Evolutionary conservation across 2,888 invertebrate species (phyloP).

Genomic region (Lymantria monacha): DNA sequence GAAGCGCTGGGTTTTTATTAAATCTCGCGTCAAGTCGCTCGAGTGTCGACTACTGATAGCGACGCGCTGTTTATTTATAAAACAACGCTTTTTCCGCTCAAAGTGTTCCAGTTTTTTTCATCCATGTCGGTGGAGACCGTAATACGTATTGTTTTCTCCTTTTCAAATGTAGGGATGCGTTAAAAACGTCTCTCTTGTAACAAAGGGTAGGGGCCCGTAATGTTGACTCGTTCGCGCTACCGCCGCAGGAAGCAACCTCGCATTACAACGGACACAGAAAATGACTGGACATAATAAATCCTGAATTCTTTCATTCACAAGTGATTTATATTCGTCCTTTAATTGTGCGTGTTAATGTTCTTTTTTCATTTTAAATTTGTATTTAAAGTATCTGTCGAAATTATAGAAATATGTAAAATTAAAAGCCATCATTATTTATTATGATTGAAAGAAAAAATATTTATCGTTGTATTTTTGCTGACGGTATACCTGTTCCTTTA

Average conservation of each 20-base stretch:
- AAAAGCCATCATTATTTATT: too few species aligned
- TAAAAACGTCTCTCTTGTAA: slow-evolving; percentile 50
- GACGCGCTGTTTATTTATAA: slow-evolving; percentile 73
- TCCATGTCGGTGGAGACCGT: slow-evolving; percentile 39
- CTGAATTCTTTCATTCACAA: slow-evolving; percentile 40
- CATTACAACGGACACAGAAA: slow-evolving; percentile 42
- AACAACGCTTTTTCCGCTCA: slow-evolving; percentile 72
- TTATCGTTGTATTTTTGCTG: too few species aligned
- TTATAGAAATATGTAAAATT: too few species aligned
- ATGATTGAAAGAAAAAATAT: too few species aligned
- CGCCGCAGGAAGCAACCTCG: slow-evolving; percentile 41
- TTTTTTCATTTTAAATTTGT: slow-evolving; percentile 22
- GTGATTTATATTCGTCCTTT: slow-evolving; percentile 40
- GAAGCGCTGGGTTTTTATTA: slow-evolving; percentile 66
- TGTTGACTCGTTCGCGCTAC: slow-evolving; percentile 37
- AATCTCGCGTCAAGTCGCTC: slow-evolving; percentile 68
- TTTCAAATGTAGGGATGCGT: slow-evolving; percentile 57
- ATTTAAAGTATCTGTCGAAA: slow-evolving; percentile 30
- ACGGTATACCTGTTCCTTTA: too few species aligned
- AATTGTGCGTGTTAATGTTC: slow-evolving; percentile 34
- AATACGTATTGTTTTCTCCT: slow-evolving; percentile 55
- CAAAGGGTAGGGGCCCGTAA: slow-evolving; percentile 40
- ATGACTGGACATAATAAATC: slow-evolving; percentile 45
- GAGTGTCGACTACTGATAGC: slow-evolving; percentile 78
- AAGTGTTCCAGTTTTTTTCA: slow-evolving; percentile 57